Conservation (phyloP, 2,888 invertebrate genomes). For the Acleris holmiana region DNA sequence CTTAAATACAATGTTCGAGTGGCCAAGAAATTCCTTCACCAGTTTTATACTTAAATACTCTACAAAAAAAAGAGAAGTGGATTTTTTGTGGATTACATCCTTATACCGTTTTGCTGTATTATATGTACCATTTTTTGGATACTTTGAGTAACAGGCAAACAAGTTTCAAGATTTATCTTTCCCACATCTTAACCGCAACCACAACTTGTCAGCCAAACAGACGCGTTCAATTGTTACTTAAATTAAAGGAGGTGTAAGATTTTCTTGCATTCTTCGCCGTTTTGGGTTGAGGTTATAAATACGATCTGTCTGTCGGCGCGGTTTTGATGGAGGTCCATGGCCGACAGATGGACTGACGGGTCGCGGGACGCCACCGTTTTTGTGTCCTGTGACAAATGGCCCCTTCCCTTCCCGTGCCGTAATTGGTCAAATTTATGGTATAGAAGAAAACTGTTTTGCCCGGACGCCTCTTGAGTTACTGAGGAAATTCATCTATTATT, state of each 20-base stretch:
- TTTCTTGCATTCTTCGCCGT: conserved; percentile 41
- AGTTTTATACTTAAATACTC: too few relatives aligned
- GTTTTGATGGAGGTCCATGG: conserved; percentile 70
- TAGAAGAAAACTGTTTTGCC: conserved; percentile 51
- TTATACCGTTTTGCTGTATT: too few relatives aligned
- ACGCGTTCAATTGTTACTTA: conserved; percentile 29
- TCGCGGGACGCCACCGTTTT: conserved; percentile 58
- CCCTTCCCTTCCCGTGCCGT: conserved; percentile 60
- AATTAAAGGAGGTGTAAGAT: conserved; percentile 38
- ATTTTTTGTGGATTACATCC: too few relatives aligned
- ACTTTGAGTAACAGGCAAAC: too few relatives aligned
- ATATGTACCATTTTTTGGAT: too few relatives aligned
- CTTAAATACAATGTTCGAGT: too few relatives aligned
- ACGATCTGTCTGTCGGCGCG: conserved; percentile 67
- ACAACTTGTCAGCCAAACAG: conserved; percentile 4
- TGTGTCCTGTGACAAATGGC: conserved; percentile 74
- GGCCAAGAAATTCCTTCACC: too few relatives aligned
- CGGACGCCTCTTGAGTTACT: conserved; percentile 36
- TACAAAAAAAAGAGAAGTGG: too few relatives aligned
- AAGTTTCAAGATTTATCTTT: too few relatives aligned
- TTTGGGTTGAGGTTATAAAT: conserved; percentile 63
- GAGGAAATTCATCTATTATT: conserved; percentile 28
- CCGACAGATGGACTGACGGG: conserved; percentile 73
- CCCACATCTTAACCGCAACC: too few relatives aligned
- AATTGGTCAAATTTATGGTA: conserved; percentile 72